These are phyloP conservation scores for Brotula barbata DNA, from an alignment of 2,797 vertebrate species.

Conservation along the genomic window DNA sequence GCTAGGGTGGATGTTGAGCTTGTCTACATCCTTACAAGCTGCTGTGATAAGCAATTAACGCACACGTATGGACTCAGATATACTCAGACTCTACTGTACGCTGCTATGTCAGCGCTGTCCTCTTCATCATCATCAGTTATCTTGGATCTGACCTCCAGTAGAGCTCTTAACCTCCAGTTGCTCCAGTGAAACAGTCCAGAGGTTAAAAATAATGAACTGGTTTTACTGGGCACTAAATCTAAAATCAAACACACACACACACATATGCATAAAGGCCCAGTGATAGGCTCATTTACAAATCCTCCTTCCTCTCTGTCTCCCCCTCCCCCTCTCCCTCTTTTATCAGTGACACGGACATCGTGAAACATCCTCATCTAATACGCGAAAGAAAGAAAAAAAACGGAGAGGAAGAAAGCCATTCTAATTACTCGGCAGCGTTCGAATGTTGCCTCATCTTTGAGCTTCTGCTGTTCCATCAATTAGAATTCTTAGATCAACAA, in stretches of 20 bases:
- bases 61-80: not conserved
- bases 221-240: not conserved
- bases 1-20: not conserved
- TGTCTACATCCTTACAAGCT: not conserved
- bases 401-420: conserved; percentile 7
- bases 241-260: not conserved
- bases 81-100: not conserved
- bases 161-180: not conserved
- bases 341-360: conserved; percentile 30
- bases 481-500: conserved; percentile 66
- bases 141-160: not conserved
- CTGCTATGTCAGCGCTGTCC: not conserved
- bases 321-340: conserved; percentile 11
- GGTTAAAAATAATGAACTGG: not conserved
- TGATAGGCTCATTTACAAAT: conserved; percentile 8
- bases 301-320: not conserved
- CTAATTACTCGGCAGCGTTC: conserved; percentile 70
- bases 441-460: conserved; percentile 71
- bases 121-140: not conserved
- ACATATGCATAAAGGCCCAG: too few species aligned
- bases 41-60: not conserved
- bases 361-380: conserved; percentile 45
- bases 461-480: conserved; percentile 65
- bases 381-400: conserved; percentile 5
- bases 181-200: not conserved